phyloP scores from a whole-genome alignment of 2,888 invertebrate genomes.

The Aleiodes leptofemur region DNA sequence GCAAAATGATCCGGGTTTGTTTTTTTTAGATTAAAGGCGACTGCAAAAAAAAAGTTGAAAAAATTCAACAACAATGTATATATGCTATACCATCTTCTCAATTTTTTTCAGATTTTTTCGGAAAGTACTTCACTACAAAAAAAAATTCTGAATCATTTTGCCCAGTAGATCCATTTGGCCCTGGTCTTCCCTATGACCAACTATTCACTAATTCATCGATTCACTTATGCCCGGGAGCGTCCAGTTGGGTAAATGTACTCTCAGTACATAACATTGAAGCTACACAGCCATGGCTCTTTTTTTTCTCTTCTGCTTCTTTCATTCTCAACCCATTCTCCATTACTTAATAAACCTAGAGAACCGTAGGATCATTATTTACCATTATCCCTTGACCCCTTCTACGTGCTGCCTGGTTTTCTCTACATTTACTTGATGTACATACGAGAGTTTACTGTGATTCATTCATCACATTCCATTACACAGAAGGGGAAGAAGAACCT shows the following conservation, averaged over 20 bases:
- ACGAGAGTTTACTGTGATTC: no score
- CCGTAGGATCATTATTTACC: slow-evolving; percentile 16
- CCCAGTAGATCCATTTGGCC: no score
- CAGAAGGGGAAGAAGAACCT: no score
- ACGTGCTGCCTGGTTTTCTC: background rate
- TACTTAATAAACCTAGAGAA: slow-evolving; percentile 29
- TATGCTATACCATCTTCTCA: no score
- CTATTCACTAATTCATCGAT: slow-evolving; percentile 41
- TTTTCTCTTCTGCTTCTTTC: background rate
- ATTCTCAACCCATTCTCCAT: slow-evolving; percentile 17
- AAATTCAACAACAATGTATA: no score
- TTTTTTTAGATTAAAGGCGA: no score
- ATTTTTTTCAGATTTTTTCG: no score
- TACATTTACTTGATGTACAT: background rate
- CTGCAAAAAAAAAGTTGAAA: no score
- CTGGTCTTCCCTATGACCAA: background rate
- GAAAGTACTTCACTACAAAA: no score
- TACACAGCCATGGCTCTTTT: background rate
- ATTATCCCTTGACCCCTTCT: background rate
- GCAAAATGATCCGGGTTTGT: no score
- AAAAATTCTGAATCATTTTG: no score
- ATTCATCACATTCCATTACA: no score
- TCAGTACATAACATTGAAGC: slow-evolving; percentile 18
- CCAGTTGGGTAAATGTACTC: slow-evolving; percentile 3
- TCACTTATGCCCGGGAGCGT: slow-evolving; percentile 38